These are phyloP conservation scores for Alauda arvensis DNA, from an alignment of 2,797 vertebrate genomes.

Conservation along the genomic window DNA sequence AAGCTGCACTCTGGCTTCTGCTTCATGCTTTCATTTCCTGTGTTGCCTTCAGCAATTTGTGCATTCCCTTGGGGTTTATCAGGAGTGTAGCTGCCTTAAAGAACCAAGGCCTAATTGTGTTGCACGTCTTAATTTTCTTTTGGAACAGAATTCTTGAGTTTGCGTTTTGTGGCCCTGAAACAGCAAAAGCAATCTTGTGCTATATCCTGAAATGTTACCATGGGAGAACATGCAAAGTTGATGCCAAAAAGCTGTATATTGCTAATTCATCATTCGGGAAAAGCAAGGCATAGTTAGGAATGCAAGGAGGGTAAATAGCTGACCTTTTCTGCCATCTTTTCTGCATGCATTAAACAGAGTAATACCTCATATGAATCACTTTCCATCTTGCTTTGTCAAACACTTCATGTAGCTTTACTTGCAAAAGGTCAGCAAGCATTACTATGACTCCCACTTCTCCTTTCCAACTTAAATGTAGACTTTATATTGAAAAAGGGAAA, in stretches of 20 bases:
- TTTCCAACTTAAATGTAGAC: not conserved
- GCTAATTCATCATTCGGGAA: conserved; percentile 1
- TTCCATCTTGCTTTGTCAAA: conserved; percentile 30
- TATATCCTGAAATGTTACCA: not conserved
- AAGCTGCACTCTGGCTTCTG: not conserved
- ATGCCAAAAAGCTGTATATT: not conserved
- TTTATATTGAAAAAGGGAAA: not conserved
- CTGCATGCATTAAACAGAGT: not conserved
- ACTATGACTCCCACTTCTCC: not conserved
- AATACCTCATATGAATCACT: conserved; percentile 19
- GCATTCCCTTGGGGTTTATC: not conserved
- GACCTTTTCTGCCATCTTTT: conserved; percentile 39
- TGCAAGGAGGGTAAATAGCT: not conserved
- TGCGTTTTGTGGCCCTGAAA: not conserved
- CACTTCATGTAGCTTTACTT: conserved; percentile 28
- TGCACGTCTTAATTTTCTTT: not conserved
- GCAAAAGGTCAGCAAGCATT: conserved; percentile 48
- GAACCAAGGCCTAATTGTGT: not conserved
- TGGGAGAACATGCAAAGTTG: not conserved
- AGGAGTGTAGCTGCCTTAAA: not conserved
- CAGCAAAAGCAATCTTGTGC: not conserved
- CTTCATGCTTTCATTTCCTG: not conserved
- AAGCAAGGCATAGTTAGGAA: not conserved
- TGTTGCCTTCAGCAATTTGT: not conserved
- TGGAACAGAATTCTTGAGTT: not conserved